phyloP scores from a whole-genome alignment of 2,888 invertebrate species.

The Pheosia tremula region DNA sequence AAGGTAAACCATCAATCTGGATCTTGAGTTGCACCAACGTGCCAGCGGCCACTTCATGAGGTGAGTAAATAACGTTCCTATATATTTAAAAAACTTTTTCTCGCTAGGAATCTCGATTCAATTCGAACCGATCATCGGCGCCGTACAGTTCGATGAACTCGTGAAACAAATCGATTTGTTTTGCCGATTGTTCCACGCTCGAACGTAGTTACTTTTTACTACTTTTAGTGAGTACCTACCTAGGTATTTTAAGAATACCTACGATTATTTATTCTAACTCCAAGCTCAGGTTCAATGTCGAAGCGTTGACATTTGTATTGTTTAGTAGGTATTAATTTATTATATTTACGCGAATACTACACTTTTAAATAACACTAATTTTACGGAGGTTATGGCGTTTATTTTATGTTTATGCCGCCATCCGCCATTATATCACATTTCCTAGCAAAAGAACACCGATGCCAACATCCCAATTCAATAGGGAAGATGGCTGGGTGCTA shows the following conservation, averaged over 20 bases:
- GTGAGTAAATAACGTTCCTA: slow-evolving; percentile 52
- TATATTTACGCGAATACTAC: too few relatives aligned
- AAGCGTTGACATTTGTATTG: too few relatives aligned
- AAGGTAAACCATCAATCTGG: slow-evolving; percentile 86
- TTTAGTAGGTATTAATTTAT: too few relatives aligned
- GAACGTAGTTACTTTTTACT: slow-evolving; percentile 18
- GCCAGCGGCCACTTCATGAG: slow-evolving; percentile 91
- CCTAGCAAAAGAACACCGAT: too few relatives aligned
- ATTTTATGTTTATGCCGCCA: too few relatives aligned
- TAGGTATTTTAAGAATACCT: not conserved
- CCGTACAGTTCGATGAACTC: slow-evolving; percentile 52
- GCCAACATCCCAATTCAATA: too few relatives aligned
- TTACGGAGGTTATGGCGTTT: too few relatives aligned
- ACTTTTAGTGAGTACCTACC: slow-evolving; percentile 13
- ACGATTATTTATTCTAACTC: not conserved
- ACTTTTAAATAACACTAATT: too few relatives aligned
- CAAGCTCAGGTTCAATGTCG: too few relatives aligned
- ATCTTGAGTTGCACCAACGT: slow-evolving; percentile 91
- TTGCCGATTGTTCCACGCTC: slow-evolving; percentile 37
- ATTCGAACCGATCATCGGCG: not conserved
- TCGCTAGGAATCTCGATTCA: not conserved
- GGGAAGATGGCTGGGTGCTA: too few relatives aligned
- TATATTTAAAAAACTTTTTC: not conserved
- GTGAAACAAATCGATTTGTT: slow-evolving; percentile 44
- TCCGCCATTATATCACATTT: too few relatives aligned